Base-by-base conservation (phyloP, 2,797 vertebrate species). In the Chaetophractus vellerosus region DNA sequence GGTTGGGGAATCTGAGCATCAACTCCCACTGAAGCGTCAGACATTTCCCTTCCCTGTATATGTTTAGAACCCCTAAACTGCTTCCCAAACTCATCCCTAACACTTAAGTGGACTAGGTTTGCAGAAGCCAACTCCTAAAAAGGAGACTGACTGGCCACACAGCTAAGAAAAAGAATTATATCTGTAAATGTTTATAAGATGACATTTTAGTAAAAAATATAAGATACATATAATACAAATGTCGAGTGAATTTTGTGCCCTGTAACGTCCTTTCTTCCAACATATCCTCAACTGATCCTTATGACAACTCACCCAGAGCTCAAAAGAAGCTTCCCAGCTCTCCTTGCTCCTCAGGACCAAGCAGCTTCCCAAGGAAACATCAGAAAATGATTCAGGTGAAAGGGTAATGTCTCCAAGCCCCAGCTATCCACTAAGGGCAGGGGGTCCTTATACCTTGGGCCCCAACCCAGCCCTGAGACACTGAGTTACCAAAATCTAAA, bases 401-500 rank as follows among this genome's bases (percentile, higher is more conserved):
- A 91, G 96, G 84, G 45, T 69, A 87, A 96, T 75, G 95, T 93
- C 95, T 96, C 95, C 94, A 95, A 69, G 76, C 91, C 72, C 96
- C 97, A 97, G 96, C 92, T 88, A 12, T 83, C 55, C 87, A 79
- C 85, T 93, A 96, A 90, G 92, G 93, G 83, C 94, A 90, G 71
- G 78, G 83, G 64, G 85, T 88, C 88, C 72, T 79, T 72, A 86
- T 0, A 90, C 48, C 45, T 71, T 91, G 85, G 50, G 96, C 94
- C 94, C 80, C 64, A 96, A 84, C 92, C 90, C 97, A 96, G 97
- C 93, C 97, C 96, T 93, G 96, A 98, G 97, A 97, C 95, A 94
- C 97, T 96, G 97, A 98, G 83, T 97, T 96, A 95, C 93, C 96
- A 91, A 96, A 96, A 98, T 97, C 96, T 97, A 96, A 96, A 98